Evolutionary conservation across 2,797 vertebrate species (phyloP), one percentile per base, ranked within the genome.

Genomic region (Gallinago solitaria): DNA sequence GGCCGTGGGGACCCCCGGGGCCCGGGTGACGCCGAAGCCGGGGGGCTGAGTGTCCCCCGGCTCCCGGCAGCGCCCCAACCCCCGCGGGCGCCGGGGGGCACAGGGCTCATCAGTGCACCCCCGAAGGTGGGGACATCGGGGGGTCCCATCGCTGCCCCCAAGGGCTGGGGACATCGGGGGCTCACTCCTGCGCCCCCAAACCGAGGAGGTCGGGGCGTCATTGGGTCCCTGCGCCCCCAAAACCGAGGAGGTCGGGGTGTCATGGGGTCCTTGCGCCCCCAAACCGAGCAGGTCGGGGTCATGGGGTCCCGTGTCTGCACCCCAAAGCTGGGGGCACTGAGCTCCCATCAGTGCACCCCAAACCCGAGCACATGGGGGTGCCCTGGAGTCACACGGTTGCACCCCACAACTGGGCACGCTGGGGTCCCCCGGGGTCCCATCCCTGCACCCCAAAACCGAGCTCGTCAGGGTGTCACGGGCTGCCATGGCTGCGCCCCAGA

Each of bases 121-220:
- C 28, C 61, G 32, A 6, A 45, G 14, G 15, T 6, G 21, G 30
- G 21, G 7, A 17, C 41, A 12, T 15, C 17, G 5, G 27, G 67
- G 32, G 48, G 9, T 39, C 33, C 27, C 8, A 4, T 4, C 5
- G 5, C 19, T 12, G 67, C 48, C 6, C 48, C 67, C 47, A 27
- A 30, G 2, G 8, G 13, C 25, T 2, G 48, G 33, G 47, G 17
- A 35, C 24, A 10, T 6, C 3, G 25, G 65, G n/a, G n/a, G 23
- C 18, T 28, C 39, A 1, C 4, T 3, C 11, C 9, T 27, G 59
- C 35, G 9, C 35, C 35, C 35, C 35, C 11, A 37, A 37, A 7
- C 33, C 3, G 16, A 11, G 24, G 6, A 43, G 39, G 3, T 8
- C 3, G 7, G 39, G 61, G 39, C 32, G 27, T 14, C 7, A 1